Evolutionary conservation across 2,888 invertebrate genomes (phyloP), one percentile per base, ranked within the genome.

Genomic region (Isotomurus palustris): DNA sequence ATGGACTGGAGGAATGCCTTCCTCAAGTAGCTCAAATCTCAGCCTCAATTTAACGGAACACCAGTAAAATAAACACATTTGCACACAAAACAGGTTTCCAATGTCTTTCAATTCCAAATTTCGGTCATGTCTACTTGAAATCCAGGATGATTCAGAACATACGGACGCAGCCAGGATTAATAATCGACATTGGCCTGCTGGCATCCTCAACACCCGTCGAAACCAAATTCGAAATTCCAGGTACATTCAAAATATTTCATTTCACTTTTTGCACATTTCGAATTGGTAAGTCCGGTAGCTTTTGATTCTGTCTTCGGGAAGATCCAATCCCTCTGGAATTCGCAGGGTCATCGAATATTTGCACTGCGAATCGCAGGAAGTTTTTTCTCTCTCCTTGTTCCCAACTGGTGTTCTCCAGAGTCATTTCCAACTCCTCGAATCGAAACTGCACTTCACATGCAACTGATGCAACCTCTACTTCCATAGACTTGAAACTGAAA

Each of bases 221-320:
- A 40, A 48, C 53, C n/a, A 41, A 58, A 43, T 61, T 52, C 38
- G 61, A 61, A 52, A 53, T 58, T 14, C 61, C 61, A 48, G 61
- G 61, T 61, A n/a, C n/a, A n/a, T 19, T n/a, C 8, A n/a, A n/a
- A 32, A 32, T 14, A 32, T 32, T 8, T 10, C 8, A 40, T 6
- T 6, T 8, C n/a, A n/a, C n/a, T 24, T 19, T 22, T 22, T 22
- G 24, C 44, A 44, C 22, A 44, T 21, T 22, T 44, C 44, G 5
- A 22, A 12, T n/a, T 19, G 19, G n/a, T n/a, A n/a, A n/a, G n/a
- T n/a, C n/a, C n/a, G n/a, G 22, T 22, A n/a, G 19, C 6, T 22
- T 8, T 22, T 14, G 12, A 22, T 19, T 19, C 25, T 24, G 4
- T 44, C 24, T 19, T 44, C 21, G 8, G 4, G 8, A 4, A 44